These are phyloP conservation scores for Furcifer pardalis DNA, from an alignment of 2,797 vertebrate species.

Conservation along the genomic window DNA sequence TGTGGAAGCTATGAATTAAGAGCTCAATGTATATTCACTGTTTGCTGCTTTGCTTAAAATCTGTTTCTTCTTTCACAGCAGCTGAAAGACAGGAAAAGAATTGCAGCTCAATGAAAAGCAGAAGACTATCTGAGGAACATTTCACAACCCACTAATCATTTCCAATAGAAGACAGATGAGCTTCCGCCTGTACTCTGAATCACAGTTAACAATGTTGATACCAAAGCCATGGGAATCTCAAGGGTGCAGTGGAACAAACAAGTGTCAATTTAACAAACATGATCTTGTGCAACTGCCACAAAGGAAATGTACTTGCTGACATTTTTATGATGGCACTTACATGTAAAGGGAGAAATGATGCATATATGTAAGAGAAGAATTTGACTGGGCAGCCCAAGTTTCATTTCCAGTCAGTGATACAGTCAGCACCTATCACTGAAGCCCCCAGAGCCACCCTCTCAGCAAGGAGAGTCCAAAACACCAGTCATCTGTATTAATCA, in stretches of 20 bases:
- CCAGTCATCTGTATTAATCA: not conserved
- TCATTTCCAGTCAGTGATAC: not conserved
- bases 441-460: not conserved
- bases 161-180: conserved; percentile 49
- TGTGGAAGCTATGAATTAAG: conserved; percentile 39
- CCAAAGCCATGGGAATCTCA: conserved; percentile 45
- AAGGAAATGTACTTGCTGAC: conserved; percentile 27
- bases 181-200: conserved; percentile 29
- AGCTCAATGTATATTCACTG: conserved; percentile 28
- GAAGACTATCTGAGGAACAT: conserved; percentile 46
- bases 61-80: conserved; percentile 1
- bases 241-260: conserved; percentile 30
- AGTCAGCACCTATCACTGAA: not conserved
- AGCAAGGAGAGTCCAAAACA: not conserved
- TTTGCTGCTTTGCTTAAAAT: conserved; percentile 41
- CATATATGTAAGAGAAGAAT: not conserved
- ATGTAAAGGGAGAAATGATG: too few relatives aligned
- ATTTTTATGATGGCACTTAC: too few relatives aligned
- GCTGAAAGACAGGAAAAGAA: conserved; percentile 32
- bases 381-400: not conserved
- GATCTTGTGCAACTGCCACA: conserved; percentile 30
- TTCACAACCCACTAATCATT: conserved; percentile 44
- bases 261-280: conserved; percentile 42
- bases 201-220: conserved; percentile 59
- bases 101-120: conserved; percentile 45